Base-by-base conservation (phyloP, 2,888 invertebrate species). In the Hypomecis punctinalis region DNA sequence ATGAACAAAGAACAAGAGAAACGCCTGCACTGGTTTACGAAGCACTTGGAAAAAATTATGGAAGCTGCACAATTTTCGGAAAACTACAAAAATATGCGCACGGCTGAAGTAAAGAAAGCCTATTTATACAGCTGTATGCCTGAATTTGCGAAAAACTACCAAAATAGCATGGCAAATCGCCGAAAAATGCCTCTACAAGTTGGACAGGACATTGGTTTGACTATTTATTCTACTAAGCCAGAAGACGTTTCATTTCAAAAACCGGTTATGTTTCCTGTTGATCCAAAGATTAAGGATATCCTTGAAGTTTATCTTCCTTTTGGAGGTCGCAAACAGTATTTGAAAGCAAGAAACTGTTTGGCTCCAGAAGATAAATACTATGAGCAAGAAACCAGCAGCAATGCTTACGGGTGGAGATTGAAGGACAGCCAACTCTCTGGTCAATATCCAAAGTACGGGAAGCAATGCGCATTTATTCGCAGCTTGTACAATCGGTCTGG, bases 341-440 rank as follows among this genome's bases (percentile, higher is more conserved):
- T 78, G 5, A 72, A 73, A 9, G 62, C 53, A 43, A 75, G 77
- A 40, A 69, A 70, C 36, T 64, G 61, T 11, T 66, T 66, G 53
- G 65, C 61, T 42, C 76, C 77, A n/a, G 73, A 76, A 59, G 71
- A 78, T 13, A 75, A 70, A 67, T 78, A 74, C 60, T 66, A 73
- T 60, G 73, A 70, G 57, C 72, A 70, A 46, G 71, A 78, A 71
- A 78, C 77, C 13, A 74, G 66, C 48, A 73, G 67, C 55, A 66
- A 61, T 48, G 68, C 52, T 5, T 69, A 69, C 63, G 77, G 78
- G n/a, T 78, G 76, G 76, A 66, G 68, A 52, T 69, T 74, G 49
- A 69, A 64, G 5, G 75, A 76, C 39, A 74, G 71, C 55, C 11
- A 57, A 8, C 36, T 61, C 9, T 36, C 51, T 40, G 33, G 35